Percentiles rank a stretch among this genome's conserved stretches.
Conservation (phyloP, 2,888 invertebrate species). For the Eueremaeus valkanovi region DNA sequence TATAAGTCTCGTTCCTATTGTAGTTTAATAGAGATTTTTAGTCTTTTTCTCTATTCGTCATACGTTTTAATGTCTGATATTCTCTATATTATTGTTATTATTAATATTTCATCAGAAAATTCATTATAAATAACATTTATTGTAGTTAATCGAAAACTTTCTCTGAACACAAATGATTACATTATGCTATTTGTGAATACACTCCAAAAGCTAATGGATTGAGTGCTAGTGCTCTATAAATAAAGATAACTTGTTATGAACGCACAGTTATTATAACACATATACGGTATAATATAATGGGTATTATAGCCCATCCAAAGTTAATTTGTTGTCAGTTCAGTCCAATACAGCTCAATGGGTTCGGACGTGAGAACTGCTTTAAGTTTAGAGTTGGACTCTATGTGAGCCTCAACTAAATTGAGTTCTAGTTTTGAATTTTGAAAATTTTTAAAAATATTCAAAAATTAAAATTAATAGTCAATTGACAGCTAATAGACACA, state of each 20-base stretch:
- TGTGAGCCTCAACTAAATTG: too few relatives aligned
- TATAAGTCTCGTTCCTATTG: too few relatives aligned
- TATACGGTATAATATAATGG: background rate
- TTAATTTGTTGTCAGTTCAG: too few relatives aligned
- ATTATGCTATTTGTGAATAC: conserved; percentile 12
- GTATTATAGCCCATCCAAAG: too few relatives aligned
- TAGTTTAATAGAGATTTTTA: background rate
- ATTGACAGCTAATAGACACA: too few relatives aligned
- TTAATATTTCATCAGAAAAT: background rate
- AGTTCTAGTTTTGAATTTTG: too few relatives aligned
- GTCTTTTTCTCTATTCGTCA: background rate
- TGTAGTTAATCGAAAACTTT: background rate
- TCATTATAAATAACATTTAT: conserved; percentile 4
- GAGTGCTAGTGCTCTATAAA: background rate
- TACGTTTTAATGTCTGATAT: background rate
- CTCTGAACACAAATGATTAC: conserved; percentile 12
- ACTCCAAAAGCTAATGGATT: conserved; percentile 13
- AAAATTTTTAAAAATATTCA: too few relatives aligned
- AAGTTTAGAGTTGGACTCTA: too few relatives aligned
- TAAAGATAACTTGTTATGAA: background rate
- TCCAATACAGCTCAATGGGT: too few relatives aligned
- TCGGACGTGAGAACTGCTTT: too few relatives aligned
- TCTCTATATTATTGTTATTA: background rate
- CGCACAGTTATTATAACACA: background rate
- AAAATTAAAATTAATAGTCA: too few relatives aligned